Evolutionary conservation across 53 echinoderm and acorn worm species (phyloP).

Genomic region (Echinometra lucunter): DNA sequence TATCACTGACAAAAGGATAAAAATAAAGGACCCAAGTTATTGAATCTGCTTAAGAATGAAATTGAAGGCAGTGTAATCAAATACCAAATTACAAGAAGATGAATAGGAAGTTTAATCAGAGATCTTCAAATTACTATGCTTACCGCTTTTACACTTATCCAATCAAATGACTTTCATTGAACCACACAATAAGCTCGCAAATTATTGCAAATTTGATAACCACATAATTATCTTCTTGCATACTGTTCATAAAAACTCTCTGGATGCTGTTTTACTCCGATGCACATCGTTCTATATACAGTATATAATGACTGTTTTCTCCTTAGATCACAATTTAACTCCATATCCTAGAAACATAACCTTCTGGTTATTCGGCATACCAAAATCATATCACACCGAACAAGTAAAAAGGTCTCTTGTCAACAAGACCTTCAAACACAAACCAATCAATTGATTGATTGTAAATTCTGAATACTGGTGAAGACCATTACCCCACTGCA

Average conservation of each 20-base stretch:
- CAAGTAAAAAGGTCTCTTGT: neutral
- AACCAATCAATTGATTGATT: neutral
- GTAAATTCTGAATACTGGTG: no score
- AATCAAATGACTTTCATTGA: neutral
- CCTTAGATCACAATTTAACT: neutral
- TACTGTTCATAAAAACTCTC: neutral
- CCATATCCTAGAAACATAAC: neutral
- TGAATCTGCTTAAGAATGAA: neutral
- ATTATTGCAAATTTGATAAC: neutral
- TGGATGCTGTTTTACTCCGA: neutral
- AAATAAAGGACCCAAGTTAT: neutral
- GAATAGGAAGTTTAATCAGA: neutral
- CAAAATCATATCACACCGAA: neutral
- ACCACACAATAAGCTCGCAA: neutral
- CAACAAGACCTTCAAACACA: neutral
- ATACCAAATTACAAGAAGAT: neutral
- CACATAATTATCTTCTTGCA: neutral
- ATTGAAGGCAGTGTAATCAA: neutral
- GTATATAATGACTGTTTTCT: neutral
- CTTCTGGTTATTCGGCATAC: neutral
- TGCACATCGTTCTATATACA: neutral
- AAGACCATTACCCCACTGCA: no score
- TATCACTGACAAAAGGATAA: neutral
- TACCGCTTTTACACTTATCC: neutral
- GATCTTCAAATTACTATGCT: neutral